These are phyloP conservation scores for Chesias legatella DNA, from an alignment of 2,888 invertebrate genomes.

Conservation along the genomic window DNA sequence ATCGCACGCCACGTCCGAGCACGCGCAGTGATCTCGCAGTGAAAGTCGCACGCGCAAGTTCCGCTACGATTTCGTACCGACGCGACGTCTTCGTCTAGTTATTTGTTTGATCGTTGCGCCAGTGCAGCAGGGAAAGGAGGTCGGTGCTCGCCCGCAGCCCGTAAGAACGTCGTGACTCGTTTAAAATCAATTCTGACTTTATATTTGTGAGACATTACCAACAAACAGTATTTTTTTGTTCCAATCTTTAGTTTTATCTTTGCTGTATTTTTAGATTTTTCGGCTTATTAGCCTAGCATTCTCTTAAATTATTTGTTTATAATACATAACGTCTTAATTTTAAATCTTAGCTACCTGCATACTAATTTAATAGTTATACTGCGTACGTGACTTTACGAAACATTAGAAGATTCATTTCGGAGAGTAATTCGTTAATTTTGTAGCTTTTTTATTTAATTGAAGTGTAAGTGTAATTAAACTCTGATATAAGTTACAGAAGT, in stretches of 20 bases:
- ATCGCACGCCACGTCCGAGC: slow-evolving; percentile 61
- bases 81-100: slow-evolving; percentile 74
- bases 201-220: slow-evolving; percentile 59
- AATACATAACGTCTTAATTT: slow-evolving; percentile 9
- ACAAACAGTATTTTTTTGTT: slow-evolving; percentile 2
- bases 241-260: too few species aligned
- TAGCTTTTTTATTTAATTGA: slow-evolving; percentile 2
- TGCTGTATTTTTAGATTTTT: too few species aligned
- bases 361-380: not conserved
- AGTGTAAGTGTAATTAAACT: not conserved
- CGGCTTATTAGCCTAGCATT: too few species aligned
- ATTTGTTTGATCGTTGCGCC: slow-evolving; percentile 75
- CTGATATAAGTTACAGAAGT: slow-evolving; percentile 39
- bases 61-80: slow-evolving; percentile 68
- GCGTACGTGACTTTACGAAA: not conserved
- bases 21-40: slow-evolving; percentile 55
- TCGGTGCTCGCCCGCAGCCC: slow-evolving; percentile 61
- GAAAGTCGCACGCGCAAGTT: slow-evolving; percentile 74
- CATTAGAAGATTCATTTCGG: too few species aligned
- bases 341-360: slow-evolving; percentile 5
- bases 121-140: slow-evolving; percentile 78
- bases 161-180: slow-evolving; percentile 59
- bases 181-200: slow-evolving; percentile 44
- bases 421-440: too few species aligned
- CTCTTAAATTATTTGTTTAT: not conserved